phyloP scores from a whole-genome alignment of 1,140 invertebrate species.

The Calephelis nemesis region DNA sequence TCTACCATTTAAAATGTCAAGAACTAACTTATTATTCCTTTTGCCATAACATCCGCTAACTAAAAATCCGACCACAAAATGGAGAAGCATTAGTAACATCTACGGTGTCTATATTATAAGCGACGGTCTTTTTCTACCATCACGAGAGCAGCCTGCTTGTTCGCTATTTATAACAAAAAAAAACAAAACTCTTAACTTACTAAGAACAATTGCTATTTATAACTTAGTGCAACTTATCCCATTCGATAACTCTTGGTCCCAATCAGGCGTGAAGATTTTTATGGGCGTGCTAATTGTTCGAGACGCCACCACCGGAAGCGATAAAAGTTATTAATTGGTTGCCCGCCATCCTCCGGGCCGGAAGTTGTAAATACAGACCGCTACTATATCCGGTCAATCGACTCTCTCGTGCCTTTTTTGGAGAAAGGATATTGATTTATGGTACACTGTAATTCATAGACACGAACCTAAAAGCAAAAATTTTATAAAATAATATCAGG shows the following conservation, averaged over 20 bases:
- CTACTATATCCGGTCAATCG: slow-evolving; percentile 73
- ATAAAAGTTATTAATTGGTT: slow-evolving; percentile 78
- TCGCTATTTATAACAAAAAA: too few species aligned
- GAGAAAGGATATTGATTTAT: not conserved
- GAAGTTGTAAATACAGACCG: slow-evolving; percentile 73
- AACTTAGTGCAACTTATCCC: not conserved
- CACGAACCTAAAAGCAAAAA: not conserved
- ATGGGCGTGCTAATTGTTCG: slow-evolving; percentile 66
- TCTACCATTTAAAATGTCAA: too few species aligned
- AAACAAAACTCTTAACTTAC: too few species aligned
- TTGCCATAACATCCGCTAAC: too few species aligned
- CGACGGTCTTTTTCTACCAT: too few species aligned
- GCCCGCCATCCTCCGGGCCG: slow-evolving; percentile 56
- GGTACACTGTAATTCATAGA: not conserved
- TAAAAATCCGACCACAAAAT: too few species aligned
- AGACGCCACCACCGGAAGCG: slow-evolving; percentile 59
- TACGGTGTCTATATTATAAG: too few species aligned
- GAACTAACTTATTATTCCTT: too few species aligned
- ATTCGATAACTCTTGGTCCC: slow-evolving; percentile 30
- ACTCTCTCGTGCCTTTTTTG: slow-evolving; percentile 25
- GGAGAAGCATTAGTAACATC: too few species aligned
- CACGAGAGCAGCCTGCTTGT: too few species aligned
- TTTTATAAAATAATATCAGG: too few species aligned
- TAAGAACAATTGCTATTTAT: not conserved
- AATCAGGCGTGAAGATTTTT: slow-evolving; percentile 74